phyloP scores from a whole-genome alignment of 2,888 invertebrate species.

The Dynastes grantii region DNA sequence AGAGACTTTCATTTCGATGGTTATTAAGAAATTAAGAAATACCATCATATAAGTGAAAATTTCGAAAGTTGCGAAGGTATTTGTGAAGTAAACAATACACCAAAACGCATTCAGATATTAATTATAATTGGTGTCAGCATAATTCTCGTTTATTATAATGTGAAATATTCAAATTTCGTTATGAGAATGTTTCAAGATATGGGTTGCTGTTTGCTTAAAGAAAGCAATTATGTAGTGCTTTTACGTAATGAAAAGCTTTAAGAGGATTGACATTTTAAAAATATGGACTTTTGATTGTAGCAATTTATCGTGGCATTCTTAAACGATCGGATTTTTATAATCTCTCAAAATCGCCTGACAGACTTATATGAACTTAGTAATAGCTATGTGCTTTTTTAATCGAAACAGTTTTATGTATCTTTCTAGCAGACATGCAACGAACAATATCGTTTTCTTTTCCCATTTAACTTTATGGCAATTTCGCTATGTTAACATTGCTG shows the following conservation, averaged over 20 bases:
- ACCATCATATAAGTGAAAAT: constrained; percentile 13
- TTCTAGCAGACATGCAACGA: background rate
- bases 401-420: background rate
- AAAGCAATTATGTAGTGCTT: background rate
- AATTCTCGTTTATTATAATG: background rate
- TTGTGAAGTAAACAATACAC: constrained; percentile 16
- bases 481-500: no score
- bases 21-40: constrained; percentile 17
- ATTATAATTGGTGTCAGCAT: background rate
- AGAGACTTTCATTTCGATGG: constrained; percentile 29
- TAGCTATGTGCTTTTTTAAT: background rate
- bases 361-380: no score
- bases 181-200: background rate
- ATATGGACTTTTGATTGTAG: background rate
- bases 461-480: no score
- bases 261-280: background rate
- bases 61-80: constrained; percentile 16
- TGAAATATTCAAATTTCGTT: constrained; percentile 28
- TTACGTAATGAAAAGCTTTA: background rate
- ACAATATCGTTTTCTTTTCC: background rate
- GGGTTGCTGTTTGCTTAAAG: background rate
- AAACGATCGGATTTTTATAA: background rate
- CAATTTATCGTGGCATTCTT: background rate
- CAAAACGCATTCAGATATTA: background rate
- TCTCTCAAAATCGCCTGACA: no score